Conservation (phyloP, 2,113 vertebrate genomes). For the Scortum barcoo region DNA sequence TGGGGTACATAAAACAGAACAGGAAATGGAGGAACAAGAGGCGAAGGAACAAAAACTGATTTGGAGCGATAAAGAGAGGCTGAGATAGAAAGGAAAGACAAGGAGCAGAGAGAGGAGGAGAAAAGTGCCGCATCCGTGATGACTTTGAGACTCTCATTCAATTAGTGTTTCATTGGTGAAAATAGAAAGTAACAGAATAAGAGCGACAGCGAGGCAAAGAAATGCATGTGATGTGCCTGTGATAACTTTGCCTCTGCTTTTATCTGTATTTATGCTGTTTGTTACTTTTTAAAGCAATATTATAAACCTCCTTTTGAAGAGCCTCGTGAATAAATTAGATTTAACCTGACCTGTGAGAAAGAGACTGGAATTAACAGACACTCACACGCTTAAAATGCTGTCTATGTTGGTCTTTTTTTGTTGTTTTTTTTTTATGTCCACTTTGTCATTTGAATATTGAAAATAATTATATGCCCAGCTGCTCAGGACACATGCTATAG, state of each 20-base stretch:
- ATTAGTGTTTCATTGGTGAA: conserved; percentile 41
- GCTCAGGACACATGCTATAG: neutral
- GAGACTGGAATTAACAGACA: neutral
- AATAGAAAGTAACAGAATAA: conserved; percentile 44
- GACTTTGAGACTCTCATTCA: conserved; percentile 53
- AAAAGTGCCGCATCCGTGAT: conserved; percentile 38
- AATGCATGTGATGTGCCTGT: conserved; percentile 1
- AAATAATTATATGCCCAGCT: neutral
- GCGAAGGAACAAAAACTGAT: conserved; percentile 26
- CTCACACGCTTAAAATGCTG: neutral
- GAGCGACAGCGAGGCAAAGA: conserved; percentile 25
- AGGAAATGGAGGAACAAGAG: conserved; percentile 3
- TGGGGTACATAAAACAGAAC: conserved; percentile 5
- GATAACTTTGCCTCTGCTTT: conserved; percentile 21
- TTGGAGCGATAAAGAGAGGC: conserved; percentile 43
- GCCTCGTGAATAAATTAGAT: conserved; percentile 18
- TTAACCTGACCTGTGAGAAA: conserved; percentile 23
- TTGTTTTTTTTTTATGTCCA: neutral
- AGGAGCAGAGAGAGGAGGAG: conserved; percentile 11
- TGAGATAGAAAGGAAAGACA: conserved; percentile 53
- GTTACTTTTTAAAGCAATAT: conserved; percentile 34
- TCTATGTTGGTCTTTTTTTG: too few relatives aligned
- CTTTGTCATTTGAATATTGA: neutral
- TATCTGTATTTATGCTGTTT: conserved; percentile 37
- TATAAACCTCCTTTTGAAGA: conserved; percentile 7